phyloP scores from a whole-genome alignment of 2,113 vertebrate species.

The Meles meles region DNA sequence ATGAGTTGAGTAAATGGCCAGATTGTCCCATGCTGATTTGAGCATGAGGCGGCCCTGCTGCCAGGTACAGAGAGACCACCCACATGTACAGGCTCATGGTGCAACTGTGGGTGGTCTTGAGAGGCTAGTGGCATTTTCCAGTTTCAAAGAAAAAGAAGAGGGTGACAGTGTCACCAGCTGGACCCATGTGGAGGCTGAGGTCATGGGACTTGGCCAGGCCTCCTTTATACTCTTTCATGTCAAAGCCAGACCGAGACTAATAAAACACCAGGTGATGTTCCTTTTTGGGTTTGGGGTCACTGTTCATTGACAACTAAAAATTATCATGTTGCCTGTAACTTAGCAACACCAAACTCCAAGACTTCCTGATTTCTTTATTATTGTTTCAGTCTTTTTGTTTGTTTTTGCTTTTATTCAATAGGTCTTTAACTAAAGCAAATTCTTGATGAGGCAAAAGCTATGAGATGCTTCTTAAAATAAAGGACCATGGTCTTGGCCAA shows the following conservation, averaged over 20 bases:
- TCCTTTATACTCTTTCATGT: background rate
- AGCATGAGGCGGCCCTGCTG: background rate
- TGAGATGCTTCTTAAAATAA: background rate
- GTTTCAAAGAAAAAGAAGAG: background rate
- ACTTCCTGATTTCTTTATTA: background rate
- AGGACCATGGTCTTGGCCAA: background rate
- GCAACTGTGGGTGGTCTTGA: conserved; percentile 7
- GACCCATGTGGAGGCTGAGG: background rate
- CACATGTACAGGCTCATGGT: background rate
- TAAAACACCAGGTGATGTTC: background rate
- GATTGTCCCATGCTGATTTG: background rate
- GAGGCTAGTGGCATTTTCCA: background rate
- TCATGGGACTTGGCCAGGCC: background rate
- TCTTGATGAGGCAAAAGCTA: background rate
- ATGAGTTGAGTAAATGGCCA: background rate
- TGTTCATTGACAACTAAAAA: background rate
- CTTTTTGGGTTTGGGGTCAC: background rate
- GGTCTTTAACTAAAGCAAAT: background rate
- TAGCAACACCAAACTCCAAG: background rate
- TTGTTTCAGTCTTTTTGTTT: background rate
- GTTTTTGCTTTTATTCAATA: background rate
- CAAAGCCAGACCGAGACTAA: background rate
- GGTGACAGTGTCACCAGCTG: background rate
- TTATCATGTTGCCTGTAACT: background rate
- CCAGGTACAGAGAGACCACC: background rate